These are phyloP conservation scores for Aldrovandia affinis DNA, from an alignment of 2,797 vertebrate genomes.

Conservation along the genomic window DNA sequence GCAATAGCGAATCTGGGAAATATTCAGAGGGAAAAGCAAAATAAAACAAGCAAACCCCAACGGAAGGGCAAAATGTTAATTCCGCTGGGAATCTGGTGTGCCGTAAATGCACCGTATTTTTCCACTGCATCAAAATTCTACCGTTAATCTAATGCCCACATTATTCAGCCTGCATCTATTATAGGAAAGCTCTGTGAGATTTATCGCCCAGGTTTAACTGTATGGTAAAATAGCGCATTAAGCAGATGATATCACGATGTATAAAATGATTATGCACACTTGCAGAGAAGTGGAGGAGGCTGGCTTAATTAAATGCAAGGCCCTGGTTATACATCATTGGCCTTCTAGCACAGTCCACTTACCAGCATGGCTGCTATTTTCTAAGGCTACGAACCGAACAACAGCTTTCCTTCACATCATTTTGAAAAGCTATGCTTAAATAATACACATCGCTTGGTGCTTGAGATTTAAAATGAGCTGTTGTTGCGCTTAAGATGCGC, in stretches of 20 bases:
- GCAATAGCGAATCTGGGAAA: constrained; percentile 9
- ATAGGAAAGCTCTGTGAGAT: constrained; percentile 69
- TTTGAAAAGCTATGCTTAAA: constrained; percentile 23
- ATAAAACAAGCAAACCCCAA: background rate
- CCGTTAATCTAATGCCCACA: constrained; percentile 71
- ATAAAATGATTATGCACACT: constrained; percentile 75
- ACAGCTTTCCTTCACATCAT: background rate
- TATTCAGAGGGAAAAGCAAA: constrained; percentile 4
- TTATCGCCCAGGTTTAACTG: constrained; percentile 78
- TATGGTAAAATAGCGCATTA: constrained; percentile 82
- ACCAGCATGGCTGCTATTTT: constrained; percentile 57
- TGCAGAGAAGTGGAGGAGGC: constrained; percentile 61
- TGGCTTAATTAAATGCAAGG: constrained; percentile 78
- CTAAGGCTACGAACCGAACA: constrained; percentile 39
- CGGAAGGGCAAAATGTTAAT: constrained; percentile 37
- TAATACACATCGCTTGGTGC: background rate
- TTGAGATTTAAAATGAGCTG: background rate
- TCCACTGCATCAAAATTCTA: constrained; percentile 61
- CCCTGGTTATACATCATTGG: constrained; percentile 69
- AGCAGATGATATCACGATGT: constrained; percentile 78
- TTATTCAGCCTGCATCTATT: constrained; percentile 72
- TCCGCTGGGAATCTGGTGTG: constrained; percentile 45
- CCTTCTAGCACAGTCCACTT: constrained; percentile 61
- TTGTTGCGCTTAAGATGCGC: background rate
- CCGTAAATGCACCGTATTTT: constrained; percentile 69